These are phyloP conservation scores for Pyralis farinalis DNA, from an alignment of 2,888 invertebrate species.

Conservation along the genomic window DNA sequence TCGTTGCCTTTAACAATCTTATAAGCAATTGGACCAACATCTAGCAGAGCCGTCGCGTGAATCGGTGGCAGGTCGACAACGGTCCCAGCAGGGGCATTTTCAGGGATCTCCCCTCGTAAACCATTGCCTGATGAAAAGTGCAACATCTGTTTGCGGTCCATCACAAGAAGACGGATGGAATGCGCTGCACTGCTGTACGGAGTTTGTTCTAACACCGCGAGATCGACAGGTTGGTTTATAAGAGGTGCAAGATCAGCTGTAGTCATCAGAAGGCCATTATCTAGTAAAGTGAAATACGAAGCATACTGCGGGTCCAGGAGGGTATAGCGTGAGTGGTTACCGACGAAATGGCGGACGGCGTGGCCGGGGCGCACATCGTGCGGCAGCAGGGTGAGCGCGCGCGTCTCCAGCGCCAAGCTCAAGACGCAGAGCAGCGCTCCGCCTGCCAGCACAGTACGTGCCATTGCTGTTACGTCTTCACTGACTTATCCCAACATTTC, in stretches of 20 bases:
- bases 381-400: slow-evolving; percentile 85
- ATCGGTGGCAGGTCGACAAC: slow-evolving; percentile 86
- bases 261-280: slow-evolving; percentile 95
- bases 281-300: slow-evolving; percentile 92
- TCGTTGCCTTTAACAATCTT: slow-evolving; percentile 90
- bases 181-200: slow-evolving; percentile 90
- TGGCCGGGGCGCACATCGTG: slow-evolving; percentile 95
- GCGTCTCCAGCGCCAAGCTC: slow-evolving; percentile 47
- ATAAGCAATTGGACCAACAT: slow-evolving; percentile 87
- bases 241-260: slow-evolving; percentile 91
- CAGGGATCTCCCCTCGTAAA: slow-evolving; percentile 85
- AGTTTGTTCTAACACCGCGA: slow-evolving; percentile 90
- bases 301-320: slow-evolving; percentile 89
- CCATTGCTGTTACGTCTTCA: slow-evolving; percentile 48
- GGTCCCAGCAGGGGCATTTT: slow-evolving; percentile 88
- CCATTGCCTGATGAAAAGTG: slow-evolving; percentile 85
- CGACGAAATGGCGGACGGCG: slow-evolving; percentile 89
- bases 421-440: slow-evolving; percentile 64
- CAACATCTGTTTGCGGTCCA: slow-evolving; percentile 91
- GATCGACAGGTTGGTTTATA: slow-evolving; percentile 89
- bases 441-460: slow-evolving; percentile 59
- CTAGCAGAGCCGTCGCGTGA: slow-evolving; percentile 85
- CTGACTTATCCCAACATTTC: slow-evolving; percentile 60
- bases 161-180: slow-evolving; percentile 89
- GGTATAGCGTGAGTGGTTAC: slow-evolving; percentile 76